Evolutionary conservation across 2,888 invertebrate genomes (phyloP).

Genomic region (Odontocerum albicorne): DNA sequence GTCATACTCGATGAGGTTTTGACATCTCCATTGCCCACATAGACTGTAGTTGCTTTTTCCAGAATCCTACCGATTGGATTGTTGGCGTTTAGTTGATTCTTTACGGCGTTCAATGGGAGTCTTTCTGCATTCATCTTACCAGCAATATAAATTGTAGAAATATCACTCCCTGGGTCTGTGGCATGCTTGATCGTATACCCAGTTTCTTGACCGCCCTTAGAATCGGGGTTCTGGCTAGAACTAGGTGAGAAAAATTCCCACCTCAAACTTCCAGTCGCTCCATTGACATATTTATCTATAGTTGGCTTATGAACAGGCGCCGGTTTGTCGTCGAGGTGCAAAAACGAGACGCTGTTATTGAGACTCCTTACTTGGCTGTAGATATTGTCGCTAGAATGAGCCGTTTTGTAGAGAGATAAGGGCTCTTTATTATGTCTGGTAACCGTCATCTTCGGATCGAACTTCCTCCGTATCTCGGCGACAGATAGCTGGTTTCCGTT

Average conservation of each 20-base stretch:
- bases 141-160: conserved; percentile 27
- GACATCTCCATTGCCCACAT: conserved; percentile 33
- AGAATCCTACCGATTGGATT: conserved; percentile 57
- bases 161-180: conserved; percentile 29
- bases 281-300: conserved; percentile 50
- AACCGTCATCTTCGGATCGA: conserved; percentile 57
- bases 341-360: conserved; percentile 28
- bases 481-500: conserved; percentile 62
- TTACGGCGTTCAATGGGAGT: conserved; percentile 47
- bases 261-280: conserved; percentile 30
- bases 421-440: conserved; percentile 52
- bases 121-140: conserved; percentile 43
- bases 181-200: conserved; percentile 24
- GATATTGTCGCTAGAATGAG: conserved; percentile 44
- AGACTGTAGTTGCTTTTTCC: conserved; percentile 51
- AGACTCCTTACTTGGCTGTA: conserved; percentile 45
- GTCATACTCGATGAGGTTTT: neutral
- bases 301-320: conserved; percentile 54
- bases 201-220: conserved; percentile 16
- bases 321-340: conserved; percentile 47
- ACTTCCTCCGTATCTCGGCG: conserved; percentile 60
- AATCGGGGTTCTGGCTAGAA: conserved; percentile 24
- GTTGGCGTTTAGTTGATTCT: conserved; percentile 55
- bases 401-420: conserved; percentile 36
- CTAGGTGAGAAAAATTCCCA: conserved; percentile 43